A percentile compares a stretch with the other conserved stretches of the same genome.
Conservation (phyloP, 2,888 invertebrate species). For the Cataglyphis livida region DNA sequence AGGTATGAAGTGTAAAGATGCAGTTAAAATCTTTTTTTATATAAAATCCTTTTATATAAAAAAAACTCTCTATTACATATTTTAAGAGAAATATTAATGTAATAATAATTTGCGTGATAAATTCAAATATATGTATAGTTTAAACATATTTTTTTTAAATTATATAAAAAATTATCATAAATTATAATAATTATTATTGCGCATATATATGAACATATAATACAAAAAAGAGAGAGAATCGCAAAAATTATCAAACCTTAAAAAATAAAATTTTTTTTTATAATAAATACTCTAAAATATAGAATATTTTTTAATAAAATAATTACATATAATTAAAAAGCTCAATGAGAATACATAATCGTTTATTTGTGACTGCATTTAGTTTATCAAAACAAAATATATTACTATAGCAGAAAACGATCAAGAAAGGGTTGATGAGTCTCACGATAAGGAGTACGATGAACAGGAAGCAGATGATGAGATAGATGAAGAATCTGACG, state of each 20-base stretch:
- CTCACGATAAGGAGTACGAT: slow-evolving; percentile 73
- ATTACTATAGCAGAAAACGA: slow-evolving; percentile 65
- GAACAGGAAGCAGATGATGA: slow-evolving; percentile 78
- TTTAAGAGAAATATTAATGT: background rate
- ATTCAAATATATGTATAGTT: background rate
- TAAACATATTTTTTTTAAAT: background rate
- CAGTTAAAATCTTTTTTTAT: background rate
- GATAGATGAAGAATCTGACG: slow-evolving; percentile 77
- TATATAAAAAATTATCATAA: background rate
- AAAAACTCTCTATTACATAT: background rate
- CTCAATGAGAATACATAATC: background rate
- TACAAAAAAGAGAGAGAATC: background rate
- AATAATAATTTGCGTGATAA: background rate
- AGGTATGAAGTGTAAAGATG: slow-evolving; percentile 41
- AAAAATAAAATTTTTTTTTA: background rate
- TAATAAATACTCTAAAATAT: background rate
- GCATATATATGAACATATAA: background rate
- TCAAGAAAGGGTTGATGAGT: slow-evolving; percentile 66
- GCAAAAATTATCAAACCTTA: background rate
- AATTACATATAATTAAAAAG: background rate
- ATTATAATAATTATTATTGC: background rate
- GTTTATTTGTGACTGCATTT: background rate
- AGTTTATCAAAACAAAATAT: slow-evolving; percentile 13
- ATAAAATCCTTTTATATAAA: background rate
- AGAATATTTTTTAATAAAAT: background rate